Percentiles rank a stretch among this genome's conserved stretches.
Evolutionary conservation across 2,797 vertebrate genomes (phyloP).

Genomic region (Euthynnus affinis): DNA sequence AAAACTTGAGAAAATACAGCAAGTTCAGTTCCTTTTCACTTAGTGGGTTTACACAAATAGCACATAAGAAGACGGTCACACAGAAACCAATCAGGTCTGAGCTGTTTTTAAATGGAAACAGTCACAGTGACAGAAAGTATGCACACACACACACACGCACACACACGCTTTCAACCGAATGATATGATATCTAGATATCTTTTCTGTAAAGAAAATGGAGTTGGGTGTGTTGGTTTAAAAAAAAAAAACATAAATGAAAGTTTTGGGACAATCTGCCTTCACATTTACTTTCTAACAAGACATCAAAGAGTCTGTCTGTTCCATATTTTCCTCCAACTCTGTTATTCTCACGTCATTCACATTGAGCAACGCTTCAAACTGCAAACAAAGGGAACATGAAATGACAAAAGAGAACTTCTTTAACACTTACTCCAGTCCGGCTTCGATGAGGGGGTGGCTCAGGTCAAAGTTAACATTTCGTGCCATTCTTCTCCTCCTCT

Average conservation of each 20-base stretch:
- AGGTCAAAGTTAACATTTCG: conserved; percentile 74
- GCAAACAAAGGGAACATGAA: background rate
- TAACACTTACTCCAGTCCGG: conserved; percentile 82
- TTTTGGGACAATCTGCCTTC: background rate
- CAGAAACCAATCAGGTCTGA: background rate
- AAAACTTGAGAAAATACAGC: background rate
- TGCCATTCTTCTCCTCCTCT: conserved; percentile 72
- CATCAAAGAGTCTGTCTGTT: conserved; percentile 34
- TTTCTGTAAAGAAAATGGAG: conserved; percentile 11
- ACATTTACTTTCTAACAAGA: background rate
- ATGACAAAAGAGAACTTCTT: background rate
- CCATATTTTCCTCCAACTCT: background rate
- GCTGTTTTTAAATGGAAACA: conserved; percentile 13
- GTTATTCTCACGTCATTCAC: background rate
- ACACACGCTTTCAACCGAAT: background rate
- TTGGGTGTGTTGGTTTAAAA: background rate
- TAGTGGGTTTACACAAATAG: conserved; percentile 13
- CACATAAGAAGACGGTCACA: conserved; percentile 23
- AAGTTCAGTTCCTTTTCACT: conserved; percentile 26
- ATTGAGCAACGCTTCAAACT: background rate
- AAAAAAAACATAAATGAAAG: conserved; percentile 18
- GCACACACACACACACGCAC: too few species aligned
- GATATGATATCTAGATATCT: too few species aligned
- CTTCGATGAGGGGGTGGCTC: conserved; percentile 62
- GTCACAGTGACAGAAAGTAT: background rate